Evolutionary conservation across 2,888 invertebrate genomes (phyloP), one percentile per base, ranked within the genome.

Genomic region (Caenorhabditis sp.): DNA sequence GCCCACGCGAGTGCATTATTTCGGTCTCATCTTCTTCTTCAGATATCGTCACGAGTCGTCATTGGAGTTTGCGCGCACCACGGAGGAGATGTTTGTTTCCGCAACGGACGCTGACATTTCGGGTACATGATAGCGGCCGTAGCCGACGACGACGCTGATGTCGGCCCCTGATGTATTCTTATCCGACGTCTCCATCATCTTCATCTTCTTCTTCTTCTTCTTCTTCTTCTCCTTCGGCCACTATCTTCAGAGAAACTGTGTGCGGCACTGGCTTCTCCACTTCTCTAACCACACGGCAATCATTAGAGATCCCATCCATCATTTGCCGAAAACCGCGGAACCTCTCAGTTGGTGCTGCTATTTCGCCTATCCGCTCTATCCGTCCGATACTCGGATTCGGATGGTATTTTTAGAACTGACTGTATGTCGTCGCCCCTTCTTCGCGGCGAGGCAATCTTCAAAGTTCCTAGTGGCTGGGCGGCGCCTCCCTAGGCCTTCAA

Each of bases 301-400:
- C 64, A 80, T 74, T 74, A 80, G 80, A 80, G 64, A 80, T 74
- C 51, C 50, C 69, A 80, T 80, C 69, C 80, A 80, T 80, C 80
- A 69, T 56, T 51, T 44, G 24, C 22, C 69, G 69, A 62, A 68
- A 65, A 65, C 40, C 65, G 44, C 60, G 18, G 20, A 51, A 65
- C 47, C 76, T 55, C 67, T 60, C 6, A n/a, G 9, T 32, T 32
- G n/a, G 35, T 37, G 35, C 18, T 44, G 67, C 64, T 76, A 67
- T 76, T 65, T 70, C 64, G n/a, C 35, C 60, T 26, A 18, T 50
- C 24, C 37, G 50, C 32, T 58, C 40, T 68, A 44, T 58, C 24
- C 68, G 44, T n/a, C 62, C 55, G 44, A 50, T 55, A 61, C 71
- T 67, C 60, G 37, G 32, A 71, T 71, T 44, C 13, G 61, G 68